Base-by-base conservation (phyloP, 2,797 vertebrate species). In the Moxostoma hubbsi region DNA sequence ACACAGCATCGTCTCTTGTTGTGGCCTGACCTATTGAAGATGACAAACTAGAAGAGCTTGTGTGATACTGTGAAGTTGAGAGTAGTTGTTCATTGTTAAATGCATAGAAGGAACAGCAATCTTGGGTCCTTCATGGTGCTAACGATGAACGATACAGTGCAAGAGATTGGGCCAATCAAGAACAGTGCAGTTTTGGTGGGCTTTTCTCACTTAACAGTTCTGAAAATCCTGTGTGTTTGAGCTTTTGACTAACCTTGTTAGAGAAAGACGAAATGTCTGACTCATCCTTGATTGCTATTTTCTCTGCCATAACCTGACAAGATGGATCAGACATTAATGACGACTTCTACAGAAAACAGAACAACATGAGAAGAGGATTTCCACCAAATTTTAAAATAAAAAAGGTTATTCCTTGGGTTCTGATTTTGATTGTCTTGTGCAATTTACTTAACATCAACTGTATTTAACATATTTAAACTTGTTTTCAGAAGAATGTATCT, bases 221-320 rank as follows among this genome's bases (percentile, higher is more conserved):
- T 63, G 59, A 84, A 84, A 71, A 70, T 66, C 43, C 36, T 36
- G 8, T 45, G 63, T 67, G 63, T 36, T 82, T 47, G 54, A 6
- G 36, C 62, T 57, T 53, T 64, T 72, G 53, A 43, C 49, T 79
- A 74, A 75, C 62, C 80, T 84, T 81, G 80, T 75, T 75, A 76
- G 57, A 15, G 67, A 62, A 43, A 50, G 59, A 67, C 59, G 73
- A 75, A 72, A 64, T 45, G 9, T 61, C 61, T 55, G 67, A 62
- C 18, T 71, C 71, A 75, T 46, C 49, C 10, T 16, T 51, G 46
- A 72, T 18, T 55, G 15, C 18, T 65, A 45, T 77, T 69, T 64
- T 61, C 58, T 68, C 10, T 11, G 72, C 11, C 53, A 15, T 57
- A 49, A 64, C 45, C 18, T 64, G 10, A 69, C 57, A 82, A 47